A percentile compares a stretch with the other conserved stretches of the same genome.
Conservation (phyloP, 1,140 invertebrate species). For the Zaprionus tsacasi region DNA sequence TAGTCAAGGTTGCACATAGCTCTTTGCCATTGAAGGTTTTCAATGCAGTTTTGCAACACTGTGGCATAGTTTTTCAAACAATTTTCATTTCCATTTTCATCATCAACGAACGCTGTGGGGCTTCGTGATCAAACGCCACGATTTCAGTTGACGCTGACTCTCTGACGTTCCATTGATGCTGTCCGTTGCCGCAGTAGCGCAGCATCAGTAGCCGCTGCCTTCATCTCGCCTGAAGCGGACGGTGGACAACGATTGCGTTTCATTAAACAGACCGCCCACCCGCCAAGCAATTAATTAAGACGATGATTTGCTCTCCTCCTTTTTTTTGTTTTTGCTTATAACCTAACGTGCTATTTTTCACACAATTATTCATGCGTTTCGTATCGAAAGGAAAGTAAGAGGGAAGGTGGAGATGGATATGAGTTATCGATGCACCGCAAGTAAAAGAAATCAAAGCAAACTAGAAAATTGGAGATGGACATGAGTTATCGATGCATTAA, state of each 20-base stretch:
- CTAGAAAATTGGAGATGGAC: background rate
- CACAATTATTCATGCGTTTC: slow-evolving; percentile 60
- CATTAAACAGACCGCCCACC: slow-evolving; percentile 38
- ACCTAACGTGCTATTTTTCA: slow-evolving; percentile 59
- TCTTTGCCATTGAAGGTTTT: slow-evolving; percentile 9
- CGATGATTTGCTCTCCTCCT: slow-evolving; percentile 23
- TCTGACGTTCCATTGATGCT: slow-evolving; percentile 54
- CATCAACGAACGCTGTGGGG: slow-evolving; percentile 50
- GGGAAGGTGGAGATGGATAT: background rate
- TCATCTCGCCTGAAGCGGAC: slow-evolving; percentile 29
- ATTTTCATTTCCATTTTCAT: slow-evolving; percentile 67
- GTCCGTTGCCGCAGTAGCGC: background rate
- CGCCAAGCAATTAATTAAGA: slow-evolving; percentile 42
- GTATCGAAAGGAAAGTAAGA: background rate
- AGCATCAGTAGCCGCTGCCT: slow-evolving; percentile 20
- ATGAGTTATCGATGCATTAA: slow-evolving; percentile 20
- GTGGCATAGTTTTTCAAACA: slow-evolving; percentile 55
- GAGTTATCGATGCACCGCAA: background rate
- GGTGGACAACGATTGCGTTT: slow-evolving; percentile 53
- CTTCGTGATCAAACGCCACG: slow-evolving; percentile 75
- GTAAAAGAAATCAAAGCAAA: background rate
- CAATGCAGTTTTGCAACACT: slow-evolving; percentile 31
- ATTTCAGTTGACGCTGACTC: slow-evolving; percentile 60
- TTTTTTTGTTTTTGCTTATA: slow-evolving; percentile 21
- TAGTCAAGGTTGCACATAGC: background rate